Evolutionary conservation across 2,888 invertebrate genomes (phyloP).

Genomic region (Hirudinaria manillensis): DNA sequence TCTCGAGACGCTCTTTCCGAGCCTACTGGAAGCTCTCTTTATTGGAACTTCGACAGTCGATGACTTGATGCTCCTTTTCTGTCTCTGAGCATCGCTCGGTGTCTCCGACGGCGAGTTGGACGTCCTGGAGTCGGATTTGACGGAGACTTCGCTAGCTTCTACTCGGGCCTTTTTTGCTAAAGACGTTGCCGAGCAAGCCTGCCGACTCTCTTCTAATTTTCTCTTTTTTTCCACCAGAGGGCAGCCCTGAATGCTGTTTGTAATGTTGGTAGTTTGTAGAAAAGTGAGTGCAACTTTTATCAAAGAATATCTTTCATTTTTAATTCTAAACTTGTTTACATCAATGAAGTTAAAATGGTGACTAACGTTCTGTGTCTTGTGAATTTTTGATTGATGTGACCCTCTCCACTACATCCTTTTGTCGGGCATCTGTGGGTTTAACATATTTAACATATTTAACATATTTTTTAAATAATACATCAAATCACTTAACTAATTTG

Average conservation of each 20-base stretch:
- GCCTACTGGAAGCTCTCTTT: constrained; percentile 9
- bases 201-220: constrained; percentile 41
- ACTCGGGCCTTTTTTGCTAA: constrained; percentile 16
- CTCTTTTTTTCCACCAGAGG: constrained; percentile 47
- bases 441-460: not conserved
- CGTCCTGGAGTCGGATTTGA: not conserved
- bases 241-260: constrained; percentile 15
- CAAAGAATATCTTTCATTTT: constrained; percentile 1
- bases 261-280: not conserved
- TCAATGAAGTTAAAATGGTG: not conserved
- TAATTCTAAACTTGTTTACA: not conserved
- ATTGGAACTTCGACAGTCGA: constrained; percentile 12
- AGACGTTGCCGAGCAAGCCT: constrained; percentile 28
- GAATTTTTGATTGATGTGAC: constrained; percentile 51
- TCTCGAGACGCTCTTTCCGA: not conserved
- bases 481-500: too few species aligned
- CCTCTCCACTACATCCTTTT: constrained; percentile 53
- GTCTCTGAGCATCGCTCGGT: not conserved
- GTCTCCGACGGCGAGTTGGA: not conserved
- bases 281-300: constrained; percentile 4
- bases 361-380: constrained; percentile 50
- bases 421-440: constrained; percentile 62
- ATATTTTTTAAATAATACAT: too few species aligned
- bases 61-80: constrained; percentile 13
- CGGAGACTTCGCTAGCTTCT: not conserved